These are phyloP conservation scores for Equus przewalskii DNA, from an alignment of 2,113 vertebrate genomes.

Conservation along the genomic window DNA sequence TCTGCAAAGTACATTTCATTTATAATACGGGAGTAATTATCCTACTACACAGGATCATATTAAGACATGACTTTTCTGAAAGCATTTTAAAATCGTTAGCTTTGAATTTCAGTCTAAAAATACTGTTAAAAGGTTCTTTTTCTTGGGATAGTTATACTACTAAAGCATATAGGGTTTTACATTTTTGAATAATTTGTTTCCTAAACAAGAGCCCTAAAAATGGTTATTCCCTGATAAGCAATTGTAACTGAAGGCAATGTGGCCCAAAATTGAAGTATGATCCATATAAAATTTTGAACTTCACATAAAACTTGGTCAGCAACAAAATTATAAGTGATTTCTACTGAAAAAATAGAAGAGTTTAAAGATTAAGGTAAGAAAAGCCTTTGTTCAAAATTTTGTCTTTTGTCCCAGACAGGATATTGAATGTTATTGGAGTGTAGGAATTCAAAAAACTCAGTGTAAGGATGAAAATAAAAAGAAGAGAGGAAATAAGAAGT, in stretches of 20 bases:
- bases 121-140: background rate
- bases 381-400: background rate
- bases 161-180: background rate
- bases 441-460: background rate
- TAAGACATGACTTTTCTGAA: background rate
- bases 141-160: background rate
- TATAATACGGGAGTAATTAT: background rate
- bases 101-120: constrained; percentile 44
- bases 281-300: background rate
- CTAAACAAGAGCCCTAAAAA: background rate
- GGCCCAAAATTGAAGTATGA: background rate
- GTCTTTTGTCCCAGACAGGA: background rate
- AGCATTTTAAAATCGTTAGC: background rate
- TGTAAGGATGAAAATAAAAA: background rate
- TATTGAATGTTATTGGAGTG: background rate
- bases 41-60: background rate
- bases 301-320: background rate
- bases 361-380: background rate
- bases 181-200: constrained; percentile 43
- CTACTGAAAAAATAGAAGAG: background rate
- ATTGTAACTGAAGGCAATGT: background rate
- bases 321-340: background rate
- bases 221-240: background rate
- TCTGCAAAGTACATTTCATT: constrained; percentile 9
- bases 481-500: background rate